Evolutionary conservation across 1,140 invertebrate genomes (phyloP).

Genomic region (Marisa cornuarietis): DNA sequence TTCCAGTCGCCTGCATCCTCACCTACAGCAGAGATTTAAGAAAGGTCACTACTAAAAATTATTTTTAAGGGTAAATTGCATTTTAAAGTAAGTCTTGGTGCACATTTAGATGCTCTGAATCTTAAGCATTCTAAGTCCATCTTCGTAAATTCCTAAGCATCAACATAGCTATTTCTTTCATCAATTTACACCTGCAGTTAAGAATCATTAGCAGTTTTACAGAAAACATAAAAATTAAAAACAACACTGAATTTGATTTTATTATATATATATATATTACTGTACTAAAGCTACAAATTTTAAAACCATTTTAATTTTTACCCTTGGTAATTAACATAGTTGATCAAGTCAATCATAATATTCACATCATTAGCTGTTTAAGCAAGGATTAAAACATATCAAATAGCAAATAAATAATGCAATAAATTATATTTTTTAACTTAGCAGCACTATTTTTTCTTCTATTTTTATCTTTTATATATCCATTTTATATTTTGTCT

Average conservation of each 20-base stretch:
- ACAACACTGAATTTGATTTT: background rate
- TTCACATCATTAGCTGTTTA: background rate
- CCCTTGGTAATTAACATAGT: too few species aligned
- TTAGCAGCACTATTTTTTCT: background rate
- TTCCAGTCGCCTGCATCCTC: slow-evolving; percentile 72
- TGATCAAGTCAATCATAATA: too few species aligned
- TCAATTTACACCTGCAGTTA: background rate
- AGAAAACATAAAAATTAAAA: background rate
- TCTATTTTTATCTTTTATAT: background rate
- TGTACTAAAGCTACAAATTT: too few species aligned
- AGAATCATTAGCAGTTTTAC: background rate
- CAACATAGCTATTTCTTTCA: background rate
- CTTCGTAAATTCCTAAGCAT: background rate
- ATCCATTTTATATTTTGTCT: background rate
- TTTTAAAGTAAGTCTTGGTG: too few species aligned
- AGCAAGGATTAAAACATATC: background rate
- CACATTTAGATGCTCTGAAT: too few species aligned
- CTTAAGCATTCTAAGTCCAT: too few species aligned
- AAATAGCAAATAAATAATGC: background rate
- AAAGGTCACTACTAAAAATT: too few species aligned
- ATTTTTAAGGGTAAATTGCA: too few species aligned
- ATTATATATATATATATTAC: background rate
- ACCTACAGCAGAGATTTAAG: slow-evolving; percentile 43
- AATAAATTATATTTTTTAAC: background rate
- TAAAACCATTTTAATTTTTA: too few species aligned